Conservation (phyloP, 1,140 invertebrate species). For the Mycetomoellerius zeteki region DNA sequence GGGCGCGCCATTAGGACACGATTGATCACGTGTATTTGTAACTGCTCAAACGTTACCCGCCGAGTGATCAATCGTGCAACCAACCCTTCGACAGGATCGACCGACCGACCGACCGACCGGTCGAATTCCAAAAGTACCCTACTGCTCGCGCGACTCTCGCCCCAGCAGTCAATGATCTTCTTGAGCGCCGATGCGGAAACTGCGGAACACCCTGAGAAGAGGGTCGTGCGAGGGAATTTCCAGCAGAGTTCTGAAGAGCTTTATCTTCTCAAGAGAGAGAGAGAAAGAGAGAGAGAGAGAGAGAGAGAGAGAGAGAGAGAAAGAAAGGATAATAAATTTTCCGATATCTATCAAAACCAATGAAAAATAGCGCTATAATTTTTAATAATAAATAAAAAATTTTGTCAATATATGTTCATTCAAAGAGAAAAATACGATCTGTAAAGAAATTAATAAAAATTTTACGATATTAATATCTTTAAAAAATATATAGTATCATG, state of each 20-base stretch:
- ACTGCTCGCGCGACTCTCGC: conserved; percentile 42
- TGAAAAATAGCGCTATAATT: background rate
- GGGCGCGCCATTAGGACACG: conserved; percentile 62
- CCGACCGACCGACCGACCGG: conserved; percentile 35
- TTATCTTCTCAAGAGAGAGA: background rate
- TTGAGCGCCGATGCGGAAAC: conserved; percentile 48
- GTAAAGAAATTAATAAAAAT: conserved; percentile 9
- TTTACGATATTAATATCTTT: background rate
- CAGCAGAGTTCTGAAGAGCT: background rate
- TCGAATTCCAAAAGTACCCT: conserved; percentile 58
- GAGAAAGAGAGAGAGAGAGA: background rate
- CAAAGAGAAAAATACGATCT: background rate
- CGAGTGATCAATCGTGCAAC: conserved; percentile 66
- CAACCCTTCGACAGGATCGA: conserved; percentile 40
- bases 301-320: background rate
- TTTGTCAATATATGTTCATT: background rate
- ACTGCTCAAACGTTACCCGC: conserved; percentile 65
- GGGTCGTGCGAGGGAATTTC: conserved; percentile 28
- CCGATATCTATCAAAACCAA: conserved; percentile 2
- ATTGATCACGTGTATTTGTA: conserved; percentile 66
- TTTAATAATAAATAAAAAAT: background rate
- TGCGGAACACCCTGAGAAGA: conserved; percentile 25
- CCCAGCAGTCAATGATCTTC: conserved; percentile 57
- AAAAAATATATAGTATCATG: background rate
- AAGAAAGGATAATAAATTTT: background rate